Conservation (phyloP, 1,140 invertebrate genomes). For the Tigriopus japonicus region DNA sequence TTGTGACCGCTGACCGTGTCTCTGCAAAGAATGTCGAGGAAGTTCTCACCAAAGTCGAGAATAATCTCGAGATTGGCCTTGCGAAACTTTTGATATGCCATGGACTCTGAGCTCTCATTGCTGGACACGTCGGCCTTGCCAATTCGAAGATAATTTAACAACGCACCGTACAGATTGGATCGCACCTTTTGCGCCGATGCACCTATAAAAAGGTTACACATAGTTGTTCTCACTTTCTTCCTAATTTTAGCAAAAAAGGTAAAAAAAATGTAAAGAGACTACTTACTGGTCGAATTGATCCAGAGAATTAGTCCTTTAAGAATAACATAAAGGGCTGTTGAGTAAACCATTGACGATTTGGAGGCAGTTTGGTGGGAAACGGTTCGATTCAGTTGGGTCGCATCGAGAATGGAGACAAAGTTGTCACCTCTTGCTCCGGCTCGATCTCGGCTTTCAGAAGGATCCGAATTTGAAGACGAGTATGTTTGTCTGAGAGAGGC, state of each 20-base stretch:
- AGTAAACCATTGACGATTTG: neutral
- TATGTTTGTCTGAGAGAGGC: slow-evolving; percentile 8
- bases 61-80: slow-evolving; percentile 12
- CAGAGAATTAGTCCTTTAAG: slow-evolving; percentile 12
- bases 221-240: too few species aligned
- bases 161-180: slow-evolving; percentile 9
- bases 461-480: neutral
- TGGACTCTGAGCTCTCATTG: neutral
- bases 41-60: neutral
- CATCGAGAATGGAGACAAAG: slow-evolving; percentile 4
- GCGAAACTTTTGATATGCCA: neutral
- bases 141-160: slow-evolving; percentile 9
- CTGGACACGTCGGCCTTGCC: slow-evolving; percentile 2
- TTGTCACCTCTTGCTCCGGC: neutral
- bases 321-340: slow-evolving; percentile 4
- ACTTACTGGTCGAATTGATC: neutral
- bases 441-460: neutral
- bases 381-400: neutral
- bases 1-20: slow-evolving; percentile 12
- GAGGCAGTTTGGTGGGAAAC: too few species aligned
- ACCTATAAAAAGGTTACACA: neutral
- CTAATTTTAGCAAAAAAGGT: too few species aligned
- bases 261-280: too few species aligned
- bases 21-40: slow-evolving; percentile 10
- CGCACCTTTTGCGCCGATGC: slow-evolving; percentile 1